Base-by-base conservation (phyloP, 2,113 vertebrate species). In the Colius striatus region DNA sequence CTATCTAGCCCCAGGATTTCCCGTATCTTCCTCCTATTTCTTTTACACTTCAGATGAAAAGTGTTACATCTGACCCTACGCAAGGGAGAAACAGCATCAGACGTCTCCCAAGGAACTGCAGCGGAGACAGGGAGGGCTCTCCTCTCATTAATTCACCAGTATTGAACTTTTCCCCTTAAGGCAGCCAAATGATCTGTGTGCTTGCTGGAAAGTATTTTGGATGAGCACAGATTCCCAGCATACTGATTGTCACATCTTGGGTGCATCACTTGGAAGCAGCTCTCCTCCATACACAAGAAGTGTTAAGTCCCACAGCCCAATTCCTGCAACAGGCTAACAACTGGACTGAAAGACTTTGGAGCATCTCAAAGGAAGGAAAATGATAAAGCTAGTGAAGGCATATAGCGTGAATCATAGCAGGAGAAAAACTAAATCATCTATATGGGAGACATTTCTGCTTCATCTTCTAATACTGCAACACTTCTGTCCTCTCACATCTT, bases 21-120 rank as follows among this genome's bases (percentile, higher is more conserved):
- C 84, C 61, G 27, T 25, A 57, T 57, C 61, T 84, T 91, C 80
- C 75, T 90, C 85, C 86, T 89, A 47, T 87, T 96, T 92, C 76
- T 92, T 94, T 81, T 78, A 65, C 9, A 2, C 41, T 92, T 92
- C 90, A 90, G 88, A 95, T 73, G 50, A 83, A 80, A 94, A 84
- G 53, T 17, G 21, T 78, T 78, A 75, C 54, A 72, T 50, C 65
- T 92, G 88, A 94, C 63, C 92, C 83, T 80, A 57, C 41, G 21
- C 61, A 74, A 79, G 88, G 76, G 54, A 92, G 70, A 25, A 84
- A 66, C 61, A 41, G 30, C 61, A 84, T 82, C 90, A 77, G 65
- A 62, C 0, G 0, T 81, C 82, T 92, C 79, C 72, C 47, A 80
- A 84, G 36, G 36, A 87, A 87, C 72, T 88, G 67, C 83, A 75